Evolutionary conservation across 2,888 invertebrate species (phyloP), one percentile per base, ranked within the genome.

Genomic region (Oxycera nigricornis): DNA sequence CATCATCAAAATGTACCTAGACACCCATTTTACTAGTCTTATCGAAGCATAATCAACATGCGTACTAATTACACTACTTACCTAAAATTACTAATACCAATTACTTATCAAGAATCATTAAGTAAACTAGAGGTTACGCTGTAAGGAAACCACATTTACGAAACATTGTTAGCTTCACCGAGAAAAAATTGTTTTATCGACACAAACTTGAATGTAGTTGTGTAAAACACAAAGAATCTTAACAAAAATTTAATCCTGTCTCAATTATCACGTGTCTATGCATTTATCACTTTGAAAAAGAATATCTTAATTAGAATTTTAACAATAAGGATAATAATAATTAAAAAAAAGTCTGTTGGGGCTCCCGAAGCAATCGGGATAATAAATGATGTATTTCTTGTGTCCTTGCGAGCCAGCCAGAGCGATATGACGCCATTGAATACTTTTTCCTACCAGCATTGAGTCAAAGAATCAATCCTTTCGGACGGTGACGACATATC

Each of bases 101-200:
- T 4, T 55, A 55, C 24, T 55, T 22, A 55, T 55, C 52, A 55
- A 9, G 22, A 55, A 55, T 9, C 52, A 55, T 50, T 9, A 26
- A 57, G 28, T 26, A 57, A 57, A 26, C 3, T 57, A 57, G 28
- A n/a, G 24, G 35, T 28, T 61, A 61, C 24, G 30, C 31, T 61
- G 61, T 61, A 61, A 61, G 61, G 35, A 61, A 61, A 28, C 26
- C 26, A 61, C 24, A 11, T 28, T 30, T 50, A 2, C 17, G 20
- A 4, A 61, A 17, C n/a, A 61, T 61, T 61, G 28, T 61, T 61
- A 31, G 35, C 24, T 31, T 61, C 61, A 31, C 31, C 31, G 61
- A 31, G 31, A 61, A 26, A 30, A 61, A 61, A 31, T 55, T 61
- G 35, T 61, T 61, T 61, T 30, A 31, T 61, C 31, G 61, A 4